Conservation (phyloP, 1,140 invertebrate genomes). For the Zophobas morio region DNA sequence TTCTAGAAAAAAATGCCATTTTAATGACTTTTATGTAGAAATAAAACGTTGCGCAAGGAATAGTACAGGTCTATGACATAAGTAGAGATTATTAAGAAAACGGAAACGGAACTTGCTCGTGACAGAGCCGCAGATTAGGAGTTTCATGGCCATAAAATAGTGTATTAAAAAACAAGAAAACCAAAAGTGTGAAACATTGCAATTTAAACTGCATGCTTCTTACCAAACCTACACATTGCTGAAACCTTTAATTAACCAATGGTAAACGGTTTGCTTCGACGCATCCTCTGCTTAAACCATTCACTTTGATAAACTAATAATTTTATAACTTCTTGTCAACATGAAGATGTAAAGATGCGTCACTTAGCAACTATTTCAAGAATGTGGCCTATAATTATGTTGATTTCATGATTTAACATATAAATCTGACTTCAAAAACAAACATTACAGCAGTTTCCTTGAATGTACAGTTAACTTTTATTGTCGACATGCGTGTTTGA, state of each 20-base stretch:
- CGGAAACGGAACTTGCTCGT: constrained; percentile 16
- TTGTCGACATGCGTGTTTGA: neutral
- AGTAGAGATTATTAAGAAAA: constrained; percentile 9
- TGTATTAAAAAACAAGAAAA: constrained; percentile 2
- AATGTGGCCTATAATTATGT: no score
- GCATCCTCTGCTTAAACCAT: no score
- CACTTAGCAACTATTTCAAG: no score
- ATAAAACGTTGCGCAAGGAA: neutral
- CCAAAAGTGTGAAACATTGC: neutral
- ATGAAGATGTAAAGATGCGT: no score
- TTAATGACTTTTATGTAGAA: constrained; percentile 6
- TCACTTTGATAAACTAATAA: no score
- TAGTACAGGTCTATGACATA: constrained; percentile 7
- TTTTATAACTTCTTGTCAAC: no score
- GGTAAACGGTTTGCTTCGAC: no score
- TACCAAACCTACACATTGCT: no score
- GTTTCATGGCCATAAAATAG: constrained; percentile 16
- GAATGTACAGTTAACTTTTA: neutral
- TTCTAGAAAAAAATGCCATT: neutral
- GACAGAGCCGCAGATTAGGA: constrained; percentile 5
- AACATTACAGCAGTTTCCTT: neutral
- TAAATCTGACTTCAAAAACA: no score
- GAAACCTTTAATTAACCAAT: no score
- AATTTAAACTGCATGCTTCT: no score
- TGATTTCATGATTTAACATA: no score